Percentiles rank a stretch among this genome's conserved stretches.
These are phyloP conservation scores for Garra rufa DNA, from an alignment of 2,113 vertebrate genomes.

Conservation along the genomic window DNA sequence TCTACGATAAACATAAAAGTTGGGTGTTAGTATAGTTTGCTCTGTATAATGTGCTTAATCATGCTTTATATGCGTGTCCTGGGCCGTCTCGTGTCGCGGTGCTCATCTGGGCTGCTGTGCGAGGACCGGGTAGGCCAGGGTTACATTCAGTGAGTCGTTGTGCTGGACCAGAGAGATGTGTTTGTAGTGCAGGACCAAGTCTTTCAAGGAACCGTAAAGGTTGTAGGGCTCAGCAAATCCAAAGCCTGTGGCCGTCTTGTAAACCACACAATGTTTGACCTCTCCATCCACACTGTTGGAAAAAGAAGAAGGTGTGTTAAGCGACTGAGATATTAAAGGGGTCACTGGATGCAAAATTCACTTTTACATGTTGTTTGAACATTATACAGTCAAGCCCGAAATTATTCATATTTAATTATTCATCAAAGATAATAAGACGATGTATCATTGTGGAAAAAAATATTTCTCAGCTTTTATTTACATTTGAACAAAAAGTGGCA, in stretches of 20 bases:
- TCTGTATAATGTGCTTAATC: conserved; percentile 36
- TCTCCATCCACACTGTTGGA: conserved; percentile 89
- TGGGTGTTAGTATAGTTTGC: conserved; percentile 34
- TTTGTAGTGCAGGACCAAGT: conserved; percentile 99
- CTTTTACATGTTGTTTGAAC: too few species aligned
- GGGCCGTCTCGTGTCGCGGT: neutral
- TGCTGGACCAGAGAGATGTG: conserved; percentile 99
- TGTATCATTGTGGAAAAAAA: too few species aligned
- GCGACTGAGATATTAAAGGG: neutral
- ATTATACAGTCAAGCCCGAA: too few species aligned
- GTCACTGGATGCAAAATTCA: too few species aligned
- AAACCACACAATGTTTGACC: conserved; percentile 98
- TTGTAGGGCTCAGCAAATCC: conserved; percentile 99
- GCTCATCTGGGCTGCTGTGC: conserved; percentile 96
- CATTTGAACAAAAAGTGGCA: too few species aligned
- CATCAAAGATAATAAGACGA: too few species aligned
- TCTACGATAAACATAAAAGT: conserved; percentile 40
- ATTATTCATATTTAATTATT: too few species aligned
- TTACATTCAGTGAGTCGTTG: conserved; percentile 99
- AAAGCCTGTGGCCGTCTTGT: conserved; percentile 94
- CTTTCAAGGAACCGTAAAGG: conserved; percentile 94
- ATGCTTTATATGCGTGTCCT: conserved; percentile 40
- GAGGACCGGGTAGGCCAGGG: conserved; percentile 95
- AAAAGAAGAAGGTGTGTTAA: neutral
- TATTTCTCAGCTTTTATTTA: too few species aligned